These are phyloP conservation scores for Masticophis lateralis DNA, from an alignment of 2,797 vertebrate species.

Conservation along the genomic window DNA sequence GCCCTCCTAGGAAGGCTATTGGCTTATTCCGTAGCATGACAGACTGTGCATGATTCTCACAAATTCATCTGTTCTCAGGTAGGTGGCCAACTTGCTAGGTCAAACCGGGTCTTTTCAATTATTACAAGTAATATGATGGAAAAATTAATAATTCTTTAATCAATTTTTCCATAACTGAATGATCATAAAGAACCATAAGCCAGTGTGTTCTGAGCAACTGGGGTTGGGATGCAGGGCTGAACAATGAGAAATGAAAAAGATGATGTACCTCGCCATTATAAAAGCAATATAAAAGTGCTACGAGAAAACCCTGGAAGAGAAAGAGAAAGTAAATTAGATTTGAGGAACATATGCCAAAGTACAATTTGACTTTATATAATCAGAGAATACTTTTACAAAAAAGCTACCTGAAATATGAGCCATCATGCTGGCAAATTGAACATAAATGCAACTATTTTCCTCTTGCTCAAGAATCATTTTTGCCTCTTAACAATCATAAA, in stretches of 20 bases:
- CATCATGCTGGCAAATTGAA: not conserved
- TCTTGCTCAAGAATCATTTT: not conserved
- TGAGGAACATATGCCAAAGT: not conserved
- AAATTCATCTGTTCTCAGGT: not conserved
- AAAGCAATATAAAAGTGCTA: slow-evolving; percentile 92
- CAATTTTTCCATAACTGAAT: not conserved
- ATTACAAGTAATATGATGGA: not conserved
- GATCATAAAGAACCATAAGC: not conserved
- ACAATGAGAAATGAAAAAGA: not conserved
- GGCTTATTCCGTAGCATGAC: not conserved
- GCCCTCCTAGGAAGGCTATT: not conserved
- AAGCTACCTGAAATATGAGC: slow-evolving; percentile 3
- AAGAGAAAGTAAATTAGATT: slow-evolving; percentile 27
- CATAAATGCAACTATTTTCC: not conserved
- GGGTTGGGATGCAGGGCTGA: not conserved
- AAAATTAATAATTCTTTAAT: not conserved
- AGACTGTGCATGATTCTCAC: not conserved
- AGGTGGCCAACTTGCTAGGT: not conserved
- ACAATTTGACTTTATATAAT: not conserved
- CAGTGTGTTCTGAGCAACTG: not conserved
- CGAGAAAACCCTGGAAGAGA: slow-evolving; percentile 83
- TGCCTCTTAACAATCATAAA: not conserved
- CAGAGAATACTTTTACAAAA: not conserved
- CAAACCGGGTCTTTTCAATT: not conserved
- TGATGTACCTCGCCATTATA: slow-evolving; percentile 91